Base-by-base conservation (phyloP, 2,888 invertebrate species). In the Parthenolecanium corni region DNA sequence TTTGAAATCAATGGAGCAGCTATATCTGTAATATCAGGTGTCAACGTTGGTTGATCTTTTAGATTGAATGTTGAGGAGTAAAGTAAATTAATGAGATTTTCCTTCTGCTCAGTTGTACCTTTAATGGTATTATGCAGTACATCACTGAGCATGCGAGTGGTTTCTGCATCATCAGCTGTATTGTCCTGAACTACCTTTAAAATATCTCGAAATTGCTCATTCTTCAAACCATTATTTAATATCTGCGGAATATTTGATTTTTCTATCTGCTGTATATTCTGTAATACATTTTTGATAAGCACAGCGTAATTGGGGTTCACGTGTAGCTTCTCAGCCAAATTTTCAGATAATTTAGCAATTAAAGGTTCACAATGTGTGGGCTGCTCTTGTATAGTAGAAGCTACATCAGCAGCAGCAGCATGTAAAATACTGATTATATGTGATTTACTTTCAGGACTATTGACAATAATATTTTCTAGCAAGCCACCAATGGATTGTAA, bases 361-460 rank as follows among this genome's bases (percentile, higher is more conserved):
- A 4, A 9, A 4, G 31, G 31, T 6, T 4, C 4, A 31, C 5
- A 31, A 6, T 4, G 9, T 6, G 4, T 31, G 9, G 77, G 76
- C 75, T 78, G 31, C 24, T 57, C 25, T 6, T 18, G 24, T 3
- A 31, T 21, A 12, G 42, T 62, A 3, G 5, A 21, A 5, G 52
- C 51, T n/a, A 62, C 14, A n/a, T 40, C 31, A 21, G n/a, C 21
- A n/a, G 40, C 38, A 6, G 18, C 21, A 5, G 20, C 40, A 40
- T 52, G 25, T 18, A 62, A 23, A 9, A 12, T 1, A 51, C 52
- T 46, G 2, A 62, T 62, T 6, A n/a, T 31, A 1, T 52, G 16
- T n/a, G 42, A 24, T 23, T 62, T 62, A 20, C 38, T 20, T 11
- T 23, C 16, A 5, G n/a, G 14, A 16, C 38, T 38, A n/a, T 18